A percentile compares a stretch with the other conserved stretches of the same genome.
These are phyloP conservation scores for Leptopilina boulardi DNA, from an alignment of 1,140 invertebrate species.

Conservation along the genomic window DNA sequence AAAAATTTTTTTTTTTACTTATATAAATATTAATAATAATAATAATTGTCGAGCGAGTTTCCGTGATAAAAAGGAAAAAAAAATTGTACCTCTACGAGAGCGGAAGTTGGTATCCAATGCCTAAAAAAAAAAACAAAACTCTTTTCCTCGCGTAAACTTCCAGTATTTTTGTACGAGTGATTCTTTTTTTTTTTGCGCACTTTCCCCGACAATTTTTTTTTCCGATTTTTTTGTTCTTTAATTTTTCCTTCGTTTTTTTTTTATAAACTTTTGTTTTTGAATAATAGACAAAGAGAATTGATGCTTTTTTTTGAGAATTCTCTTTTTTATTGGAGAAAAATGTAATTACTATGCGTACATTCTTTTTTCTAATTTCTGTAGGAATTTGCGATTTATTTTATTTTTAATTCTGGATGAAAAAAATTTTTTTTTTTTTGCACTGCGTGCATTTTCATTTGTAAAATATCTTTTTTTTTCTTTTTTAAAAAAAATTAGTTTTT, in stretches of 20 bases:
- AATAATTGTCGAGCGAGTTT: conserved; percentile 31
- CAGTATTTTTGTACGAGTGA: conserved; percentile 63
- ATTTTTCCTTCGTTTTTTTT: background rate
- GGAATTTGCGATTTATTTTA: background rate
- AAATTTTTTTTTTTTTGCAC: conserved; percentile 20
- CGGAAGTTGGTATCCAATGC: conserved; percentile 47
- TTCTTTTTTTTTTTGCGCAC: background rate
- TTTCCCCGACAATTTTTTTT: conserved; percentile 12
- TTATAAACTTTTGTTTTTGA: too few relatives aligned
- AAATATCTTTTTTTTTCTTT: background rate
- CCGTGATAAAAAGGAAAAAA: background rate
- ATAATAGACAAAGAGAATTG: too few relatives aligned
- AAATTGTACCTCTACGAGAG: conserved; percentile 51
- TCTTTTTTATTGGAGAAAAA: background rate
- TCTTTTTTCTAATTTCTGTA: background rate
- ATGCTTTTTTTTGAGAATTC: conserved; percentile 39
- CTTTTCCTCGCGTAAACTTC: conserved; percentile 64
- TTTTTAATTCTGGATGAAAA: conserved; percentile 12
- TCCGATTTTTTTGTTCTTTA: conserved; percentile 31
- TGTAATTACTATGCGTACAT: background rate
- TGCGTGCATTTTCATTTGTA: conserved; percentile 23
- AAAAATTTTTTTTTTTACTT: too few relatives aligned
- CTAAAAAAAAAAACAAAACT: conserved; percentile 38
- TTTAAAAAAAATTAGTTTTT: background rate
- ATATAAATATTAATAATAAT: background rate